Evolutionary conservation across 2,113 vertebrate species (phyloP), one percentile per base, ranked within the genome.

Genomic region (Mormyrus iriodes): DNA sequence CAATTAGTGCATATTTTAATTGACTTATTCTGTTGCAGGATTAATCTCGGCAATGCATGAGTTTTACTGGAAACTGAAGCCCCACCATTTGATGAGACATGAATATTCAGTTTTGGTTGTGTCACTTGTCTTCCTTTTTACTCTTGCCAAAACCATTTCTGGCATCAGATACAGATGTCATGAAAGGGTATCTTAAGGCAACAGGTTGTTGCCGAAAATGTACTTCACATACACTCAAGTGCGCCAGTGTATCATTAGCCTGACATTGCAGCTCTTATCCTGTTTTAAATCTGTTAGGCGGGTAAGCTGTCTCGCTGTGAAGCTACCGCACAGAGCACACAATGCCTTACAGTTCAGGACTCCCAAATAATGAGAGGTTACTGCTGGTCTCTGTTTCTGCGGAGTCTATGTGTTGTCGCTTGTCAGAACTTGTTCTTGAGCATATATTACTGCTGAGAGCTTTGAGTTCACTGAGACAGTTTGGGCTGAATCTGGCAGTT

Each of bases 351-450:
- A 85, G 44, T 51, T 85, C 83, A 85, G 44, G 19, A 49, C 83
- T 85, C 21, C 46, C 48, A 85, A 51, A 85, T 85, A 85, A 85
- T 85, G 48, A 85, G 44, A 51, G 83, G 83, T 85, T 85, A n/a
- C 44, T 46, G 3, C 21, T 24, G 24, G 46, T 85, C 48, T 48
- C 46, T 46, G 24, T 85, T 85, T 48, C 44, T 17, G 46, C 24
- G n/a, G 9, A 85, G 44, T 85, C 46, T 13, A 84, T 48, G 83
- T 51, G 46, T 51, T n/a, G 46, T 31, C n/a, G 15, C 83, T 51
- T 85, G 83, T 85, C 83, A 85, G 83, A 85, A 85, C 83, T 85
- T 49, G 83, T 48, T 85, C 10, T 6, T 85, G 83, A 85, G 48
- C 27, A 12, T 51, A 49, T 51, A 31, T 51, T 48, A 12, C 48